Base-by-base conservation (phyloP, 2,113 vertebrate genomes). In the Tetrax tetrax region DNA sequence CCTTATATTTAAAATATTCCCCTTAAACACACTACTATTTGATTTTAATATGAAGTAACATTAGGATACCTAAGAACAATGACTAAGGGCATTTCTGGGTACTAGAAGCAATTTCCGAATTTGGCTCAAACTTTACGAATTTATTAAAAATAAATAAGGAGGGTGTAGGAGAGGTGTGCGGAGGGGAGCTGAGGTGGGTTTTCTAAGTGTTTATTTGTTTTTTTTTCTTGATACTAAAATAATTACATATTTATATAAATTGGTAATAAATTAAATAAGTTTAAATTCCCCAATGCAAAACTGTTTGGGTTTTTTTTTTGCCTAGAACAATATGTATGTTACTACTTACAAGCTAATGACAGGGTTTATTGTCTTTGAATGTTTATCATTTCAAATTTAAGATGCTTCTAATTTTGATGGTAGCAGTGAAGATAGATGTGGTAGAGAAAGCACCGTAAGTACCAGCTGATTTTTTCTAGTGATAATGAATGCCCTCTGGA, bases 351-450 rank as follows among this genome's bases (percentile, higher is more conserved):
- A 35, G n/a, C 31, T 78, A 41, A 48, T 56, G 14, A 92, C 28
- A 35, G 1, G 3, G 13, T 41, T 68, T 77, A 13, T 63, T 1
- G 2, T 15, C 23, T 74, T 68, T 37, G 24, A 9, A 13, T 50
- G 16, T 24, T 48, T 57, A 35, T 56, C 41, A 54, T 17, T 28
- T 15, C 5, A 38, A 25, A 31, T 74, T 56, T 25, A 59, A 29
- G 10, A 31, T 17, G 3, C 43, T 72, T 80, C 29, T 41, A 6
- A 25, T 65, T 87, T 48, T 57, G 43, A 35, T n/a, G 1, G 31
- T 98, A 65, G 94, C 70, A 8, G 94, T 98, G 68, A 95, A 98
- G 91, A 97, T 97, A 95, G 97, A 45, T 92, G 95, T 16, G 98
- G 98, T 99, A 90, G 95, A 95, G 86, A 64, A 41, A 51, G 17